A percentile compares a stretch with the other conserved stretches of the same genome.
These are phyloP conservation scores for Noturus placidus DNA, from an alignment of 2,113 vertebrate genomes.

Conservation along the genomic window DNA sequence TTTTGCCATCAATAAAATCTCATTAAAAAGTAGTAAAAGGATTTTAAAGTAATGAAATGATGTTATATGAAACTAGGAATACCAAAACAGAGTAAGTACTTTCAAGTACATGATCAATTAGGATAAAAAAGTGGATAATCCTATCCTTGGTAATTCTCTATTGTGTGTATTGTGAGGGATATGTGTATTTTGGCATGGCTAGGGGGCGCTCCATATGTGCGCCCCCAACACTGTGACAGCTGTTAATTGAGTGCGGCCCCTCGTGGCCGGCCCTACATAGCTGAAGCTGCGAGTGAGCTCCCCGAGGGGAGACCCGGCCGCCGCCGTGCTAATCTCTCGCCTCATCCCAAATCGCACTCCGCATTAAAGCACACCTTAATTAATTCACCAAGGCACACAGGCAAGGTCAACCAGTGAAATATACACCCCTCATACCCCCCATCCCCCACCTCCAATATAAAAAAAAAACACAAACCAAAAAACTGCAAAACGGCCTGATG, in stretches of 20 bases:
- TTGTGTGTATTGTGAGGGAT: slow-evolving; percentile 4
- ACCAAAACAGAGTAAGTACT: neutral
- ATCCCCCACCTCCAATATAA: neutral
- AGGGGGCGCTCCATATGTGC: slow-evolving; percentile 41
- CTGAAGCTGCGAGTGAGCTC: slow-evolving; percentile 24
- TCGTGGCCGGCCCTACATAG: slow-evolving; percentile 65
- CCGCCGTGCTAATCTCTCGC: slow-evolving; percentile 47
- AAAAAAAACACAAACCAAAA: neutral
- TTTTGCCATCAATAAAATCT: neutral
- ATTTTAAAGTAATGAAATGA: neutral
- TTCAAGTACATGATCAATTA: neutral
- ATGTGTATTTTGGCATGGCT: slow-evolving; percentile 50
- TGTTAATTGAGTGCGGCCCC: slow-evolving; percentile 67
- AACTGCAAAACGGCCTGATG: neutral
- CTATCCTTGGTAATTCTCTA: neutral
- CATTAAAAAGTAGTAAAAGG: neutral
- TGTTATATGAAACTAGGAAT: neutral
- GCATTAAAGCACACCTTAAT: slow-evolving; percentile 50
- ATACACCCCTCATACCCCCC: slow-evolving; percentile 7
- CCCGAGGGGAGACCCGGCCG: slow-evolving; percentile 38
- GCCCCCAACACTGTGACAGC: slow-evolving; percentile 56
- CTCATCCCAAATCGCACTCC: slow-evolving; percentile 42
- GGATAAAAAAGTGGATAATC: neutral
- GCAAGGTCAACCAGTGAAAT: slow-evolving; percentile 49
- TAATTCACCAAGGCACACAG: slow-evolving; percentile 37